Evolutionary conservation across 2,888 invertebrate genomes (phyloP), one percentile per base, ranked within the genome.

Genomic region (Cacoxenus indagator): DNA sequence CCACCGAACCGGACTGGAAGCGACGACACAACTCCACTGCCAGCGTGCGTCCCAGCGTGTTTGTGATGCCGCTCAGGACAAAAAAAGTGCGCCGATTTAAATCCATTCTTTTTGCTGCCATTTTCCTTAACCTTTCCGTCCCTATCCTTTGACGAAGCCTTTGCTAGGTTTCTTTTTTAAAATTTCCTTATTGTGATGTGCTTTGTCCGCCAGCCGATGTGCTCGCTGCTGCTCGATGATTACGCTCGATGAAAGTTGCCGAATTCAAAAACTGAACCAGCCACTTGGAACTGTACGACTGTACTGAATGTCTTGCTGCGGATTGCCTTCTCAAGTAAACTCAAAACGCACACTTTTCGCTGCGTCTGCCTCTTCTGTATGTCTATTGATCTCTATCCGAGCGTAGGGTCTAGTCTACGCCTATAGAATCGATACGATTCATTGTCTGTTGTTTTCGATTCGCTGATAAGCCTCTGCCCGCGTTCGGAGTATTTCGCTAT

Each of bases 61-160:
- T 87, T 65, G 95, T 96, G 0, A 96, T 94, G 14, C 98, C 98
- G 14, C 96, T 95, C 43, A 97, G 88, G 57, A 97, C 85, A 78
- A 91, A 90, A 78, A 91, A 91, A 9, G 90, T 90, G 61, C 90
- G 87, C 76, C 91, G 91, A 1, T 90, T 89, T 71, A 92, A 89
- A 84, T 92, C 90, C 85, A 92, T 83, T 81, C 74, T 84, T 72
- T 79, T 85, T 64, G 80, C 76, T 68, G 82, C 77, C 86, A 85
- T 85, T 11, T 62, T 43, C 22, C 0, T 45, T 51, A 43, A 37
- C 48, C 43, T 59, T 11, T 17, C 55, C 51, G 14, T 6, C 57
- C 45, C 6, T 1, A 51, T 29, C 54, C 17, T 62, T 14, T 22
- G 45, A 62, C 29, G 22, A 64, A 45, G 55, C 29, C 43, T 70